Conservation (phyloP, 2,888 invertebrate genomes). For the Chrysolina oricalcia region DNA sequence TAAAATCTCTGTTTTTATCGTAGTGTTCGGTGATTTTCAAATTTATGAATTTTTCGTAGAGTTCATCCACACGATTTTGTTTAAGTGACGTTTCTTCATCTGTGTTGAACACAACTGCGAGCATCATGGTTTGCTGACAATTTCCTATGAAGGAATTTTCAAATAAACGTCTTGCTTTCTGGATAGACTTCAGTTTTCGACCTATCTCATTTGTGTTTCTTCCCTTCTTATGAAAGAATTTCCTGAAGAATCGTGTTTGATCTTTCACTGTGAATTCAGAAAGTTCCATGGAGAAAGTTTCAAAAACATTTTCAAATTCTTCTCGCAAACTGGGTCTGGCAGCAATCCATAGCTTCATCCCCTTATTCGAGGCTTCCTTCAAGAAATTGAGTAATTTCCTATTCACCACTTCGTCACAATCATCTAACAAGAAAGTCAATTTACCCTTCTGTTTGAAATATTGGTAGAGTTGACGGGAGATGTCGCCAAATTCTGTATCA, state of each 20-base stretch:
- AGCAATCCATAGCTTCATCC: constrained; percentile 40
- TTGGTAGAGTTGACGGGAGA: constrained; percentile 22
- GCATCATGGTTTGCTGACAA: constrained; percentile 46
- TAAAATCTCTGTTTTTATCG: constrained; percentile 11
- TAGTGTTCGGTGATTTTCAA: constrained; percentile 18
- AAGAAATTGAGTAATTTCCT: constrained; percentile 26
- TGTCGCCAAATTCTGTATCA: not conserved
- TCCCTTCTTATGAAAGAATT: constrained; percentile 31
- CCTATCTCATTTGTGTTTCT: constrained; percentile 13
- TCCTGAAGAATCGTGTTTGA: constrained; percentile 26
- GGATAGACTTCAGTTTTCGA: not conserved
- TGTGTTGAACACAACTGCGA: constrained; percentile 33
- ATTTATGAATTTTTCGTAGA: constrained; percentile 39
- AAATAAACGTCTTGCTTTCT: constrained; percentile 18
- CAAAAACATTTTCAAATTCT: constrained; percentile 31
- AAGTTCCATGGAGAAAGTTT: constrained; percentile 36
- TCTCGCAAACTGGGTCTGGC: constrained; percentile 28
- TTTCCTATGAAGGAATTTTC: constrained; percentile 39
- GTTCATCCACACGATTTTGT: constrained; percentile 9
- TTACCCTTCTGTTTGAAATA: not conserved
- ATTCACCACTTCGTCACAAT: constrained; percentile 36
- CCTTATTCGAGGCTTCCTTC: constrained; percentile 25
- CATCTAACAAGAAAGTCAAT: constrained; percentile 36
- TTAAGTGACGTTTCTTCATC: not conserved
- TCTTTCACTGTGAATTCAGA: constrained; percentile 34